Conservation (phyloP, 2,113 vertebrate species). For the Plestiodon gilberti region DNA sequence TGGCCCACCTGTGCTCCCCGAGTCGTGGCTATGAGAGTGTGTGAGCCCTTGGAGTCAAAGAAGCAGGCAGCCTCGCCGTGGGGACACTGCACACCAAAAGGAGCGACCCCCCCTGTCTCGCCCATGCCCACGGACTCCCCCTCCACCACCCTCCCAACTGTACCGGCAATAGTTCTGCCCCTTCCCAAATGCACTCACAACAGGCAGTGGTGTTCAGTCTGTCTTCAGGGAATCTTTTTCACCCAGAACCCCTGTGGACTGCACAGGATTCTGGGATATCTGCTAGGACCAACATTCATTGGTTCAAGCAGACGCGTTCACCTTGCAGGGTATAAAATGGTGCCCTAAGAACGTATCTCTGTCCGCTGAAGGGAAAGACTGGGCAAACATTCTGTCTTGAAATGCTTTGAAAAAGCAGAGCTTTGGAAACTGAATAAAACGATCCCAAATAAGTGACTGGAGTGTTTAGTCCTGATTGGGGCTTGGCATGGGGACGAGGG, state of each 20-base stretch:
- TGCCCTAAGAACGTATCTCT: too few species aligned
- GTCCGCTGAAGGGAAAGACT: too few species aligned
- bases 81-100: too few species aligned
- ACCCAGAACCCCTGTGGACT: too few species aligned
- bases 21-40: background rate
- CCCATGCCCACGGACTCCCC: background rate
- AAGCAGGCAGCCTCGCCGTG: background rate
- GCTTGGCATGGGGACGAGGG: too few species aligned
- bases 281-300: background rate
- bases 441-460: too few species aligned
- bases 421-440: too few species aligned
- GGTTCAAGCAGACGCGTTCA: too few species aligned
- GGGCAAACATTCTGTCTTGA: too few species aligned
- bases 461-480: too few species aligned
- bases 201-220: background rate
- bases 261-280: background rate
- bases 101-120: rapidly evolving
- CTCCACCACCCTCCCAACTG: background rate
- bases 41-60: background rate
- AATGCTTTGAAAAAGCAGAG: too few species aligned
- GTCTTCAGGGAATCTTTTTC: background rate
- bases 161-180: background rate
- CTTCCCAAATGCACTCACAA: background rate
- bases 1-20: background rate
- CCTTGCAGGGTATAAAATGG: too few species aligned